phyloP scores from a whole-genome alignment of 2,113 vertebrate genomes.

The Cottus gobio region DNA sequence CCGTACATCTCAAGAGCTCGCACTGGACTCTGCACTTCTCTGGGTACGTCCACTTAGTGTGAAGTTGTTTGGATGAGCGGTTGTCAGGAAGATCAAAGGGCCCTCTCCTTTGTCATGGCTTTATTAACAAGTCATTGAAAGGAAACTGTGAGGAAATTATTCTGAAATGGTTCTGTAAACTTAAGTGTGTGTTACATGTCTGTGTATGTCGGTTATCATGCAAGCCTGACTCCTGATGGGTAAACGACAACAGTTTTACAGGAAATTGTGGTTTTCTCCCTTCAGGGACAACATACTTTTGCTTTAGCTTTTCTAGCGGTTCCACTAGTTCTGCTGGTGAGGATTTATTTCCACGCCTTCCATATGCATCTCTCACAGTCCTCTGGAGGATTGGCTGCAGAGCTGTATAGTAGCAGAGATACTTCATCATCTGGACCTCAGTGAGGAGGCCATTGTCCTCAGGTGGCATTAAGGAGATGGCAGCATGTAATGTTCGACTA shows the following conservation, averaged over 20 bases:
- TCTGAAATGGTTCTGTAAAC: not conserved
- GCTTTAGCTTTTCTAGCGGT: not conserved
- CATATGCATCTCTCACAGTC: not conserved
- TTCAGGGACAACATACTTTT: not conserved
- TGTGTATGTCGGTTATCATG: not conserved
- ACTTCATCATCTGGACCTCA: slow-evolving; percentile 17
- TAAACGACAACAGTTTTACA: not conserved
- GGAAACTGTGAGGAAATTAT: not conserved
- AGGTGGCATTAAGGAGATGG: slow-evolving; percentile 12
- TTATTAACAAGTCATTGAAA: not conserved
- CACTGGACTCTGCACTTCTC: not conserved
- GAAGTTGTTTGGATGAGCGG: not conserved
- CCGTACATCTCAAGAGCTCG: not conserved
- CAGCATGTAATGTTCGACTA: not conserved
- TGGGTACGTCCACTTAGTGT: not conserved
- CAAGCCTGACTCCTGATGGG: not conserved
- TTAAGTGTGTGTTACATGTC: not conserved
- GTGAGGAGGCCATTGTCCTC: not conserved
- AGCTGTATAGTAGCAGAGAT: not conserved
- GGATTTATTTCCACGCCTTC: not conserved
- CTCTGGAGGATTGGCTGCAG: not conserved
- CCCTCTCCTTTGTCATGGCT: not conserved
- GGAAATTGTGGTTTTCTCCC: not conserved
- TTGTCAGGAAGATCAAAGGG: not conserved
- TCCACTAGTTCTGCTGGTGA: not conserved